phyloP scores from a whole-genome alignment of 2,797 vertebrate genomes.

The Crax fasciolata region DNA sequence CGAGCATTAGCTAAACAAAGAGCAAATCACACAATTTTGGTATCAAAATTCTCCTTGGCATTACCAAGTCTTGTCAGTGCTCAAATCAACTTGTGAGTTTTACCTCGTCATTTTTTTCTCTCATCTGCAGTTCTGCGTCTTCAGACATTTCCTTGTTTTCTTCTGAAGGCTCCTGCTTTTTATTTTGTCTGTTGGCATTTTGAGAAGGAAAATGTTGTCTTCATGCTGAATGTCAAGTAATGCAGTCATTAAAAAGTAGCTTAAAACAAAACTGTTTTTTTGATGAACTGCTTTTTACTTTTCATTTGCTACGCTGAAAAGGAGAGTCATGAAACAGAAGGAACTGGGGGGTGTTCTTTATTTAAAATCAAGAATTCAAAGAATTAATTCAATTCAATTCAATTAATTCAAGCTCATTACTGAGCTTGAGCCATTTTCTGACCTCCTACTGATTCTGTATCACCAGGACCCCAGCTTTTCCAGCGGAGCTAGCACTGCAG shows the following conservation, averaged over 20 bases:
- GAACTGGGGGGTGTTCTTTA: not conserved
- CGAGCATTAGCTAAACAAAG: not conserved
- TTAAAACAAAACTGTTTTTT: slow-evolving; percentile 21
- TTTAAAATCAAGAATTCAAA: not conserved
- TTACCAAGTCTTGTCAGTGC: not conserved
- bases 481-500: not conserved
- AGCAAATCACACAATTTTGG: not conserved
- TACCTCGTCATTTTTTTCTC: not conserved
- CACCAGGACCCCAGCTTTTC: not conserved
- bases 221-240: slow-evolving; percentile 38
- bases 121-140: not conserved
- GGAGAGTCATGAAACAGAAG: not conserved
- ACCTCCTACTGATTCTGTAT: not conserved
- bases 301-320: not conserved
- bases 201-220: slow-evolving; percentile 6
- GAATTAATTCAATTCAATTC: not conserved
- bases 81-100: slow-evolving; percentile 10
- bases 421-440: not conserved
- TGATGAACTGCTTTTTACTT: slow-evolving; percentile 7
- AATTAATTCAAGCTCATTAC: not conserved
- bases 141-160: not conserved
- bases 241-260: slow-evolving; percentile 27
- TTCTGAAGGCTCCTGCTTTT: slow-evolving; percentile 28
- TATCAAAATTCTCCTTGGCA: not conserved
- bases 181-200: slow-evolving; percentile 37